These are phyloP conservation scores for Syrmaticus mikado DNA, from an alignment of 2,113 vertebrate species.

Conservation along the genomic window DNA sequence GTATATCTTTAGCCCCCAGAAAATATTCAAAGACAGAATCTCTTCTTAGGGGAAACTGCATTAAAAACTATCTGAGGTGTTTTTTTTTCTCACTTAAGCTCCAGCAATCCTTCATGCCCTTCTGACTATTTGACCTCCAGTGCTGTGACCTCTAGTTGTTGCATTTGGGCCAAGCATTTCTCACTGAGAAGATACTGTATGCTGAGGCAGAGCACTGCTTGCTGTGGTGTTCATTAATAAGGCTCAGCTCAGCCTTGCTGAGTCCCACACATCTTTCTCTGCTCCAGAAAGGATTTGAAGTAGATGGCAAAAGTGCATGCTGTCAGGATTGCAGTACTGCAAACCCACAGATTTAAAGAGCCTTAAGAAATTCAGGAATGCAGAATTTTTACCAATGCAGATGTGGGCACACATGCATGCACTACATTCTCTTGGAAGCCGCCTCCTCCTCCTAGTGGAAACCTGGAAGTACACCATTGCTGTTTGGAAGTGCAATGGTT, in stretches of 20 bases:
- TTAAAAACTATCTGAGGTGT: not conserved
- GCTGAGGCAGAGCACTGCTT: not conserved
- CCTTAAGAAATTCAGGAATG: not conserved
- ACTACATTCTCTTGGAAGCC: not conserved
- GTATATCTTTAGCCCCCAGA: not conserved
- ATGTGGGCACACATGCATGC: not conserved
- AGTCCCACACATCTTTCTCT: not conserved
- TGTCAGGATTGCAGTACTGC: not conserved
- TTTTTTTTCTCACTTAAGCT: rapidly evolving
- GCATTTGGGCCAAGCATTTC: not conserved
- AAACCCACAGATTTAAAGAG: not conserved
- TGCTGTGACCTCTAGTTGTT: not conserved
- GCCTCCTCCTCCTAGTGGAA: not conserved
- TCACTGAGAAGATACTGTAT: not conserved
- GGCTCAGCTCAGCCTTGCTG: not conserved
- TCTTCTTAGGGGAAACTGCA: not conserved
- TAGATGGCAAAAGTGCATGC: not conserved
- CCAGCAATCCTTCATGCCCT: rapidly evolving
- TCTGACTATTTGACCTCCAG: not conserved
- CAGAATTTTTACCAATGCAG: not conserved
- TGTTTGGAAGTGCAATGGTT: not conserved
- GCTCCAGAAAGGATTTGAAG: not conserved
- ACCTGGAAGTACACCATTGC: not conserved
- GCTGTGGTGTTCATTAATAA: not conserved
- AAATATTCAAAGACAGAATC: not conserved